A percentile compares a stretch with the other conserved stretches of the same genome.
Conservation (phyloP, 2,888 invertebrate species). For the Tetropium fuscum region DNA sequence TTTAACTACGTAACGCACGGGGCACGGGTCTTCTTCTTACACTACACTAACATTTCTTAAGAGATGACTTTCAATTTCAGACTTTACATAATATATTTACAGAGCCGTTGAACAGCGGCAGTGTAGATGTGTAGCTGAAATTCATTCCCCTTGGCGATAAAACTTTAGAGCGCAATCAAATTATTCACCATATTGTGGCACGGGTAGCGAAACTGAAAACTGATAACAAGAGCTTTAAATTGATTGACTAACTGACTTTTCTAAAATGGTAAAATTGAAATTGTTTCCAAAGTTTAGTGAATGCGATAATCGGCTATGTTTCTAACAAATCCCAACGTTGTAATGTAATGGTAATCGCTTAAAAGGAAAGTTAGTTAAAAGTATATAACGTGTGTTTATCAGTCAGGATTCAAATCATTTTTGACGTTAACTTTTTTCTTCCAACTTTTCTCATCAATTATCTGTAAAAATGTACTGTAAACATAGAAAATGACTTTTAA, state of each 20-base stretch:
- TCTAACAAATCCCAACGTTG: conserved; percentile 41
- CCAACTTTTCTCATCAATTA: conserved; percentile 18
- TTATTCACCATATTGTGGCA: conserved; percentile 63
- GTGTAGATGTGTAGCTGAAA: conserved; percentile 55
- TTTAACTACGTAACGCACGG: conserved; percentile 51
- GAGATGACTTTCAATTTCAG: conserved; percentile 64
- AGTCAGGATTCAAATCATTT: conserved; percentile 34
- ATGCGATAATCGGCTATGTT: conserved; percentile 48
- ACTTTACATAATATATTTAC: conserved; percentile 64
- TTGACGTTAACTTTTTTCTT: conserved; percentile 35
- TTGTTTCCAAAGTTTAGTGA: conserved; percentile 53
- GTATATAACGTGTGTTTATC: conserved; percentile 40
- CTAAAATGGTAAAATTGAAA: conserved; percentile 55
- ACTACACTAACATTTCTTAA: conserved; percentile 59
- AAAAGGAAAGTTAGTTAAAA: conserved; percentile 36
- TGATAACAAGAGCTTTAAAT: conserved; percentile 61
- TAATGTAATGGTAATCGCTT: conserved; percentile 36
- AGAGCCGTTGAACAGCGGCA: conserved; percentile 53
- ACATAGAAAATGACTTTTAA: too few species aligned
- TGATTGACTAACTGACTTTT: conserved; percentile 62
- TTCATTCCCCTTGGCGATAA: conserved; percentile 60
- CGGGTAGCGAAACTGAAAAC: conserved; percentile 58
- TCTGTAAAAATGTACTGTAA: too few species aligned
- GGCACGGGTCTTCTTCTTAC: conserved; percentile 42
- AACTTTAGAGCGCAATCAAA: conserved; percentile 63